Evolutionary conservation across 2,113 vertebrate genomes (phyloP), one percentile per base, ranked within the genome.

Genomic region (Machaerirhynchus nigripectus): DNA sequence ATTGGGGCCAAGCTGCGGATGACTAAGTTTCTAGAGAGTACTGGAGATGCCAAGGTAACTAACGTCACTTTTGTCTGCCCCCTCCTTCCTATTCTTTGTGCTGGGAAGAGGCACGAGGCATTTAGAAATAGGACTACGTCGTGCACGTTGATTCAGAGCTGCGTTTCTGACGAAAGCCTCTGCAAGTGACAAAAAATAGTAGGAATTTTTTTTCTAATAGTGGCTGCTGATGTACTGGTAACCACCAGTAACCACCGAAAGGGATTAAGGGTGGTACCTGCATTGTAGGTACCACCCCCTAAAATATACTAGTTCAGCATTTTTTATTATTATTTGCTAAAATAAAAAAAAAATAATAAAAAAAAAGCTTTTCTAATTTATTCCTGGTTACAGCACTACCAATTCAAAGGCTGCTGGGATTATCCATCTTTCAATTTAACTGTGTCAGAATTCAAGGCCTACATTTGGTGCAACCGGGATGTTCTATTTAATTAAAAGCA

Each of bases 401-500:
- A 46, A 42, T 61, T 67, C 18, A 61, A 83, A 83, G 37, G 2
- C n/a, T 64, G 11, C 13, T 84, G 27, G 56, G 68, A 88, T 94
- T 96, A 50, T 83, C 16, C 40, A 49, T 81, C 64, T 94, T 96
- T 90, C 31, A 70, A 35, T 91, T 81, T 91, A 94, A 83, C 16
- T 40, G 46, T 93, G 80, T 91, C 53, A 70, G 91, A 95, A 97
- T 76, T 80, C 57, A 57, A 85, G 44, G 84, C 26, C 79, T 57
- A 21, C 83, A 14, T 90, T 95, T 93, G 49, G 27, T 37, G 81
- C 9, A 73, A 53, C 21, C 17, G 6, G 30, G 63, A 56, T 73
- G 52, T 55, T 94, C 69, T 49, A 94, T 93, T 93, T 95, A 96
- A 97, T 97, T 96, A 96, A 92, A 96, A 46, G 50, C 75, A 44